Evolutionary conservation across 1,140 invertebrate genomes (phyloP).

Genomic region (Ceratitis capitata): DNA sequence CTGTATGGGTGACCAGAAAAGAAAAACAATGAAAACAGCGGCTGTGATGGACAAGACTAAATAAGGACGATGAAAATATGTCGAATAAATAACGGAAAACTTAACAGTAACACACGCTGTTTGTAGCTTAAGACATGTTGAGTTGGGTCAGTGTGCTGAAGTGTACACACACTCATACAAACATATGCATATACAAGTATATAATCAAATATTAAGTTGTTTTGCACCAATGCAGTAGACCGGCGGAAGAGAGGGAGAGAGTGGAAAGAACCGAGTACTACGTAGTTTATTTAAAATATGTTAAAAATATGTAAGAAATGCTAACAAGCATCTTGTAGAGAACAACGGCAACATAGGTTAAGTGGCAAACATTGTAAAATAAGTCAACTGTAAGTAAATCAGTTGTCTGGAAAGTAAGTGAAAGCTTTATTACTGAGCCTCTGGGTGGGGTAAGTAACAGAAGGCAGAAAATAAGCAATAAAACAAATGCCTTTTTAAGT

Average conservation of each 20-base stretch:
- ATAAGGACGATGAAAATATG: background rate
- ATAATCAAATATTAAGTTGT: background rate
- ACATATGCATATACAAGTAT: no score
- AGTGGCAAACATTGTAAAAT: constrained; percentile 13
- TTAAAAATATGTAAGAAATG: constrained; percentile 10
- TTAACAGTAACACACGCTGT: no score
- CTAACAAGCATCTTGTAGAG: background rate
- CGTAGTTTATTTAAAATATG: constrained; percentile 55
- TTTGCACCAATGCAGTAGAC: background rate
- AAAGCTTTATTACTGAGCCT: background rate
- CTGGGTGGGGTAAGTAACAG: no score
- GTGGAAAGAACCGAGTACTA: background rate
- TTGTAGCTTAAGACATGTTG: no score
- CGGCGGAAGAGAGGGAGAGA: background rate
- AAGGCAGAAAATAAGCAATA: background rate
- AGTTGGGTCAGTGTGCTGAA: background rate
- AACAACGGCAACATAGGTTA: background rate
- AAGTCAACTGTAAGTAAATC: background rate
- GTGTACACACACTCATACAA: background rate
- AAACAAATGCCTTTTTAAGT: background rate
- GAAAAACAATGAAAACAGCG: background rate
- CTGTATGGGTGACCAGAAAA: background rate
- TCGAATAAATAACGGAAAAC: background rate
- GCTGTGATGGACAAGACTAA: background rate
- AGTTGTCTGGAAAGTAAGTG: background rate